Base-by-base conservation (phyloP, 2,797 vertebrate species). In the Phylloscopus collybita region DNA sequence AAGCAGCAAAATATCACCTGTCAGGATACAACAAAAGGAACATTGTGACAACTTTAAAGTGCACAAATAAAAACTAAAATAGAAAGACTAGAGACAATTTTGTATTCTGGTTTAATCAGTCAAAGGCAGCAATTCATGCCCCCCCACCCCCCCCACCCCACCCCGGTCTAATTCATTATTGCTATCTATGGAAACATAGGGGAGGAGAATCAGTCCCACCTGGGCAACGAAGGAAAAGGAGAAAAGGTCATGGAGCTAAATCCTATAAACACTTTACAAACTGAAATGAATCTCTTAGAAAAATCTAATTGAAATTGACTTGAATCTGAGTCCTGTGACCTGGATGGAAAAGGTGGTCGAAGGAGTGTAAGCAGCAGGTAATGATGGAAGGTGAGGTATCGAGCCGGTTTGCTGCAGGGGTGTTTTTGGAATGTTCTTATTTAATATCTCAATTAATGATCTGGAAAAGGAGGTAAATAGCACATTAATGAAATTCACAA, bases 391-490 rank as follows among this genome's bases (percentile, higher is more conserved):
- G 60, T 57, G 51, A 76, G 92, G 22, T 81, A 91, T 16, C 61
- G 90, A 91, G 73, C 61, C 34, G 16, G 36, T 36, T 22, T 57
- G 66, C 83, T 65, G 80, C 42, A 92, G 78, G 78, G 47, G 26
- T 86, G 81, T 29, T 91, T 95, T 80, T 78, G 84, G 88, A 87
- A 88, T 90, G 51, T 42, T 80, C 86, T 96, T 96, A 93, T 90
- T 97, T 96, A 92, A 94, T 90, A 91, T 89, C 91, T 97, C 97
- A 96, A 97, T 96, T 97, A 97, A 97, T 88, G 92, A 96, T 86
- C 84, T 95, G 95, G 95, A 96, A 95, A 96, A 96, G 53, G 30
- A 44, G 32, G 53, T 76, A 85, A 95, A 95, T 91, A 94, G 92
- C 81, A 95, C 89, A 93, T 88, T 96, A 92, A 97, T 97, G 97